Evolutionary conservation across 2,888 invertebrate species (phyloP).

Genomic region (Diploptera punctata): DNA sequence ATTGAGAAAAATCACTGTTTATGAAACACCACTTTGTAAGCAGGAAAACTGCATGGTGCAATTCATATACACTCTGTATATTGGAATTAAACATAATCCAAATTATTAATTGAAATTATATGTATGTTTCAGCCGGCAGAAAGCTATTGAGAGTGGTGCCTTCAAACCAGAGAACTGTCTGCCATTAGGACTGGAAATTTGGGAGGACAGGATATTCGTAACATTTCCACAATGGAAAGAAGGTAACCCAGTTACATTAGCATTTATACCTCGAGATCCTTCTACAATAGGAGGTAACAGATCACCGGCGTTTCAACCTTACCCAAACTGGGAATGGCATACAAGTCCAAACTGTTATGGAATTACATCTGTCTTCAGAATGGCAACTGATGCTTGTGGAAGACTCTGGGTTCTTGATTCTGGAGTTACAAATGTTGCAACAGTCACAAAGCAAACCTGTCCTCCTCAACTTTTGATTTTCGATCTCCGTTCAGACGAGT

Average conservation of each 20-base stretch:
- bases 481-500: slow-evolving; percentile 71
- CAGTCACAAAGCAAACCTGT: slow-evolving; percentile 60
- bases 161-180: slow-evolving; percentile 76
- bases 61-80: too few species aligned
- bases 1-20: too few species aligned
- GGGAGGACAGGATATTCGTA: slow-evolving; percentile 72
- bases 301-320: slow-evolving; percentile 64
- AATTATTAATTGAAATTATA: too few species aligned
- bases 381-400: slow-evolving; percentile 75
- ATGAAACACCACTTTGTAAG: too few species aligned
- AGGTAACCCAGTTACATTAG: slow-evolving; percentile 76
- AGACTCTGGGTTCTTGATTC: slow-evolving; percentile 83
- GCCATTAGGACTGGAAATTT: slow-evolving; percentile 65
- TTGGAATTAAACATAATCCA: too few species aligned
- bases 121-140: slow-evolving; percentile 54
- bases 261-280: slow-evolving; percentile 60
- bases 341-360: slow-evolving; percentile 61
- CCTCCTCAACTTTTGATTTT: slow-evolving; percentile 68
- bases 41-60: too few species aligned
- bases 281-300: slow-evolving; percentile 53
- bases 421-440: slow-evolving; percentile 72
- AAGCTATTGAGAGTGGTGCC: slow-evolving; percentile 65
- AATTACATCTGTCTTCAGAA: slow-evolving; percentile 78
- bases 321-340: slow-evolving; percentile 72
- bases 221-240: slow-evolving; percentile 78